Base-by-base conservation (phyloP, 2,888 invertebrate genomes). In the Petrolisthes cinctipes region DNA sequence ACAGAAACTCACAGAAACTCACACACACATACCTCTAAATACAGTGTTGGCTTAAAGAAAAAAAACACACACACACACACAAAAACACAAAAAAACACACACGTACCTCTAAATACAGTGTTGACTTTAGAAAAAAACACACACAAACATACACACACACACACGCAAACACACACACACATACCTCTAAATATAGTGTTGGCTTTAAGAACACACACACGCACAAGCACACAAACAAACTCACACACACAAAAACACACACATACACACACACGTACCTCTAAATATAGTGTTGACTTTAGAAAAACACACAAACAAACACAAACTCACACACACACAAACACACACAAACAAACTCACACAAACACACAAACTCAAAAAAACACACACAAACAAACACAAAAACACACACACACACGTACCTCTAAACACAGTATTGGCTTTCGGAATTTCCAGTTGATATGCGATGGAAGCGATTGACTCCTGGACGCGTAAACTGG, bases 121-220 rank as follows among this genome's bases (percentile, higher is more conserved):
- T 98, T 98, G 85, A 98, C 98, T 93, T 97, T 97, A n/a, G n/a
- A 37, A 9, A 23, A 37, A 23, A 37, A 37, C 1, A 17, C 0
- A 17, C 66, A 90, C 89, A 89, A 98, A 99, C 96, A 93, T 98
- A 98, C 83, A 96, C 95, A 98, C 97, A 84, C 98, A 98, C 93
- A 97, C 97, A 79, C 98, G 98, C 92, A 99, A n/a, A n/a, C n/a
- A n/a, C n/a, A n/a, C 37, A 20, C 5, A 20, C 6, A 11, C 9
- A 11, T 78, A 90, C 90, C 90, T 98, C 99, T 96, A 93, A 99
- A 98, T 83, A 96, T 95, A 92, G 98, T 95, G 93, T 98, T 98
- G 85, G 98, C 98, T 93, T 97, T 97, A 79, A 98, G 98, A 93
- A 99, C n/a, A n/a, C n/a, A n/a, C n/a, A n/a, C n/a, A n/a, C n/a